Percentiles rank a stretch among this genome's conserved stretches.
phyloP scores from a whole-genome alignment of 2,888 invertebrate species.

The Himalopsyche tibetana region DNA sequence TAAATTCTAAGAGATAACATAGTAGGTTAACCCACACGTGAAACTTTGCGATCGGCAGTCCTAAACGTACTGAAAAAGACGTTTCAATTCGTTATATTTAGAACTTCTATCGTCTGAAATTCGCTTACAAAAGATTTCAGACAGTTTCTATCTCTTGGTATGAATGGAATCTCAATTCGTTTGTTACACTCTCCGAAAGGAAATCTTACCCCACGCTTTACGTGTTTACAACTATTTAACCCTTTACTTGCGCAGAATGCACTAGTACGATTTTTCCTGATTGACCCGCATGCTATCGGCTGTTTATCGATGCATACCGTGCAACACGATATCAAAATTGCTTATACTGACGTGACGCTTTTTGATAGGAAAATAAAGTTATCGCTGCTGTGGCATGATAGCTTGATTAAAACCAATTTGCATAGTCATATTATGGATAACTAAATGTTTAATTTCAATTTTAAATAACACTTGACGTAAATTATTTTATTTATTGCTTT shows the following conservation, averaged over 20 bases:
- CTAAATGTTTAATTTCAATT: no score
- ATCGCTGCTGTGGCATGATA: no score
- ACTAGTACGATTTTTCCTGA: not conserved
- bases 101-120: not conserved
- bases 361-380: no score
- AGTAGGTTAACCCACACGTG: not conserved
- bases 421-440: no score
- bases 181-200: not conserved
- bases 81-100: not conserved
- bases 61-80: not conserved
- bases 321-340: no score
- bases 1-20: not conserved
- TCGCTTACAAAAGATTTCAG: not conserved
- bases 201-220: not conserved
- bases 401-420: no score
- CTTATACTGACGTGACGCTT: no score
- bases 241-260: not conserved
- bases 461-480: no score
- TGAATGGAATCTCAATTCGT: not conserved
- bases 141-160: not conserved
- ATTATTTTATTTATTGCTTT: no score
- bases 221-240: not conserved
- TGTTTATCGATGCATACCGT: no score
- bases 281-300: no score
- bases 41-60: conserved; percentile 5